Evolutionary conservation across 2,113 vertebrate species (phyloP), one percentile per base, ranked within the genome.

Genomic region (Cyprinus carpio): DNA sequence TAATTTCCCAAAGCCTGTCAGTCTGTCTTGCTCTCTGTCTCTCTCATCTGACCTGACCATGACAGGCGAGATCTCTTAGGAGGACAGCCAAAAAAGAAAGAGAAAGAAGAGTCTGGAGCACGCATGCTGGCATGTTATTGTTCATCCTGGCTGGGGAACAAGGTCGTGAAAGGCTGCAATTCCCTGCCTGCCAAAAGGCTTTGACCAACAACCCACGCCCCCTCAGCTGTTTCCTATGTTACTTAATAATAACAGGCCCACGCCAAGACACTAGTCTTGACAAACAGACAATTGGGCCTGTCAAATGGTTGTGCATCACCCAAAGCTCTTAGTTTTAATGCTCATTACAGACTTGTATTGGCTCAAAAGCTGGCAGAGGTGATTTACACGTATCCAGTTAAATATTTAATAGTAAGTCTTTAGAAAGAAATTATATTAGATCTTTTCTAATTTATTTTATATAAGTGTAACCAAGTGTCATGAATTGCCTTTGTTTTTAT

Each of bases 51-150:
- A 81, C 62, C 80, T 81, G 80, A 51, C 80, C 64, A 69, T 81
- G 62, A 51, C 43, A 6, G 64, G 10, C 43, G 6, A 67, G 80
- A 65, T 81, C 79, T 67, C 60, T 67, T 62, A 49, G 78, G 78
- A 65, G 60, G 78, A 65, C 37, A 81, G 58, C 78, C 58, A 65
- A 60, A 81, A 62, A 3, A 79, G 56, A 60, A 79, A 27, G 78
- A 65, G 58, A 81, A 81, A 81, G 78, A 65, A 65, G 58, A 81
- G 60, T 40, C 80, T 67, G 79, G 79, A 81, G 62, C 27, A 62
- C 20, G 16, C 62, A 81, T 67, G 31, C 60, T 62, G 18, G 43
- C 64, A 69, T 81, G 27, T 81, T 81, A 81, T 64, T 81, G 80
- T 81, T 81, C 62, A 69, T 46, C 60, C 60, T 67, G 62, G 62